Evolutionary conservation across 2,113 vertebrate species (phyloP).

Genomic region (Merops nubicus): DNA sequence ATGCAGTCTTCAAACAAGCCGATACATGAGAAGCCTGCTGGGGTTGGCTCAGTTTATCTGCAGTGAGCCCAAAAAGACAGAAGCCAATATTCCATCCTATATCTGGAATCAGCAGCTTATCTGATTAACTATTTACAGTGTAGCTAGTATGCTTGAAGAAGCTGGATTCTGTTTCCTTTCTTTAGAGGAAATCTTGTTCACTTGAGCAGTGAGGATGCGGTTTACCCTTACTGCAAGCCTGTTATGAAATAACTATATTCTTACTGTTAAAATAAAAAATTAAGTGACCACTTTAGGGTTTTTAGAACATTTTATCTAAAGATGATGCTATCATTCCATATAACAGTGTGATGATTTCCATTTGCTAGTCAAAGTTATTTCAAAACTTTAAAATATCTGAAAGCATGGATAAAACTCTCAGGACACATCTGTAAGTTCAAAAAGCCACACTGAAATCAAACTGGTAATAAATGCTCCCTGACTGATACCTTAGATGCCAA

Average conservation of each 20-base stretch:
- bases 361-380: neutral
- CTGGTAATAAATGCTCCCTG: neutral
- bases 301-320: neutral
- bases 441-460: neutral
- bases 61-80: neutral
- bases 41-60: neutral
- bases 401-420: neutral
- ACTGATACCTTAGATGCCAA: neutral
- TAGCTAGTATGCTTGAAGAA: neutral
- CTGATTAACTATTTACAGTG: conserved; percentile 2
- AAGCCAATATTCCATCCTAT: neutral
- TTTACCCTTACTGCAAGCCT: neutral
- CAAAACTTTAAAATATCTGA: neutral
- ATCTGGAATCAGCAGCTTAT: neutral
- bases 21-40: conserved; percentile 23
- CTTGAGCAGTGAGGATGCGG: neutral
- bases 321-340: neutral
- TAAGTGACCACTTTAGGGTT: neutral
- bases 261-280: neutral
- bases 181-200: neutral
- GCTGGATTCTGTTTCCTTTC: neutral
- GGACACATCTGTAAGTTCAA: conserved; percentile 18
- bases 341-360: neutral
- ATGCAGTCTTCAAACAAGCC: conserved; percentile 29
- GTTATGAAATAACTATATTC: neutral